These are phyloP conservation scores for Heliconius sara DNA, from an alignment of 2,888 invertebrate genomes.

Conservation along the genomic window DNA sequence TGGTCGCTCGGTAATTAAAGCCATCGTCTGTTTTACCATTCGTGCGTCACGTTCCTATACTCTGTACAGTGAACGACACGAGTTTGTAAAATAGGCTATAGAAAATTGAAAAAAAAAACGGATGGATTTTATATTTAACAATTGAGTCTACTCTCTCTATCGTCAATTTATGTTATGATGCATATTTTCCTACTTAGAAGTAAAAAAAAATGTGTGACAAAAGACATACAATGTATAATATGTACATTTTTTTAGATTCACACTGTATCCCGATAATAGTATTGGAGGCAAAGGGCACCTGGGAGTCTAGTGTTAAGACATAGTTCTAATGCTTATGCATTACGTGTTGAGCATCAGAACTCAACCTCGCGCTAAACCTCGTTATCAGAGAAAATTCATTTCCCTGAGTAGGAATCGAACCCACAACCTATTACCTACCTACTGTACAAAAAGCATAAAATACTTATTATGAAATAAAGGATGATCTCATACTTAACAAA, in stretches of 20 bases:
- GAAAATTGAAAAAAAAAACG: background rate
- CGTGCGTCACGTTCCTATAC: slow-evolving; percentile 31
- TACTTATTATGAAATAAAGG: slow-evolving; percentile 12
- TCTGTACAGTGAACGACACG: background rate
- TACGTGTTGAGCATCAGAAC: too few relatives aligned
- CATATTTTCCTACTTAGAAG: background rate
- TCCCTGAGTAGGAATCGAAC: too few relatives aligned
- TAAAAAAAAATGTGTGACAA: background rate
- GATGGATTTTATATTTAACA: background rate
- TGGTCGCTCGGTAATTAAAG: slow-evolving; percentile 34
- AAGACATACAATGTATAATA: background rate
- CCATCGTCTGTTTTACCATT: slow-evolving; percentile 34
- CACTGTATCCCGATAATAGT: too few relatives aligned
- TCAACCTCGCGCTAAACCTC: too few relatives aligned
- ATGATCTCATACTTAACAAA: slow-evolving; percentile 18
- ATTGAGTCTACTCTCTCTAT: background rate
- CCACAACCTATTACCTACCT: background rate
- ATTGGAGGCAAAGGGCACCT: too few relatives aligned
- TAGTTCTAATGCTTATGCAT: too few relatives aligned
- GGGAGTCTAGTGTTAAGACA: too few relatives aligned
- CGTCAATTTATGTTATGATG: background rate
- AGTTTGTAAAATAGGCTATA: background rate
- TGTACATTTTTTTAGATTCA: background rate
- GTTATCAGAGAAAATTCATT: too few relatives aligned
- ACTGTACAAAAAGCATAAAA: background rate